A percentile compares a stretch with the other conserved stretches of the same genome.
Evolutionary conservation across 2,888 invertebrate genomes (phyloP).

Genomic region (Choreutis nemorana): DNA sequence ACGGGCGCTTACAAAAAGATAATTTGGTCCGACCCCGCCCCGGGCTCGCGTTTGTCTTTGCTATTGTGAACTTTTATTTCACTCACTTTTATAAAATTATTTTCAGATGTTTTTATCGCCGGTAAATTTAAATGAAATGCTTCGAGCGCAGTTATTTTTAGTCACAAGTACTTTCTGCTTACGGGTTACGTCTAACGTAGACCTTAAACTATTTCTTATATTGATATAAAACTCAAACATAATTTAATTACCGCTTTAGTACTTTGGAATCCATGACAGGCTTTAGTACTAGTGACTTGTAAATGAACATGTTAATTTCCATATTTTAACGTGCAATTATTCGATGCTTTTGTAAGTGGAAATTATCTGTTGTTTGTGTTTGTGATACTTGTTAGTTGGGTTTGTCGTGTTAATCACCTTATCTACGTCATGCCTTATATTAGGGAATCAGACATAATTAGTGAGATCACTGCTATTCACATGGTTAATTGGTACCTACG

Average conservation of each 20-base stretch:
- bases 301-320: no score
- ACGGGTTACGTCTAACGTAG: no score
- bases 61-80: constrained; percentile 60
- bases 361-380: no score
- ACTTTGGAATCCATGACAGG: no score
- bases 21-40: constrained; percentile 43
- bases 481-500: constrained; percentile 21
- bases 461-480: constrained; percentile 18
- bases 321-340: no score
- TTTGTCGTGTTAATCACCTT: constrained; percentile 41
- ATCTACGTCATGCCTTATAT: constrained; percentile 18
- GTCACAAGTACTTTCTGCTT: no score
- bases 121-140: constrained; percentile 40
- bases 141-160: constrained; percentile 22
- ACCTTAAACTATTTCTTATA: no score
- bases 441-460: constrained; percentile 22
- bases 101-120: constrained; percentile 55
- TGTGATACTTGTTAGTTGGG: constrained; percentile 31
- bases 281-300: no score
- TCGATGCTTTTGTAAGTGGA: no score
- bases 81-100: constrained; percentile 59
- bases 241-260: no score
- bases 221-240: no score
- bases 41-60: constrained; percentile 56
- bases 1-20: constrained; percentile 48